phyloP scores from a whole-genome alignment of 2,797 vertebrate genomes.

The Melanotaenia nigrans region DNA sequence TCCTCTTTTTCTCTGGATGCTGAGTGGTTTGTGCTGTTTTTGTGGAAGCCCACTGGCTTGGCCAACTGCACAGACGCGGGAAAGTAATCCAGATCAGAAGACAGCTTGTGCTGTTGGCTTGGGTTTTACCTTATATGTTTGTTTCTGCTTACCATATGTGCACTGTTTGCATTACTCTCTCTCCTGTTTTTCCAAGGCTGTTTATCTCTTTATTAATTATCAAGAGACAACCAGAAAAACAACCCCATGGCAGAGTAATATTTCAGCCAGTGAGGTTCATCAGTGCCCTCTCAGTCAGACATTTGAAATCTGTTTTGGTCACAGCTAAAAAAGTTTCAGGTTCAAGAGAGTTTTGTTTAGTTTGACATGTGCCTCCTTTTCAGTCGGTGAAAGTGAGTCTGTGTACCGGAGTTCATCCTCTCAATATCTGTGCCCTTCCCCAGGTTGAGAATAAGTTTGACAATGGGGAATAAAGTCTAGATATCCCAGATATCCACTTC shows the following conservation, averaged over 20 bases:
- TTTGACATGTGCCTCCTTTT: conserved; percentile 40
- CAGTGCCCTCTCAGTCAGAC: conserved; percentile 11
- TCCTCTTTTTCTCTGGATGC: conserved; percentile 76
- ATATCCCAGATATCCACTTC: conserved; percentile 84
- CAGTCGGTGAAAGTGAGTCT: conserved; percentile 53
- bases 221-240: conserved; percentile 21
- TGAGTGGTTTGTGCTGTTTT: conserved; percentile 56
- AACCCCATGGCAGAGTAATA: background rate
- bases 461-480: conserved; percentile 68
- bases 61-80: conserved; percentile 29
- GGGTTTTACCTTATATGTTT: conserved; percentile 41
- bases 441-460: conserved; percentile 54
- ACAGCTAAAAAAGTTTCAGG: conserved; percentile 30
- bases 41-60: conserved; percentile 48
- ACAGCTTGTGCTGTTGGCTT: conserved; percentile 49
- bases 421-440: conserved; percentile 59
- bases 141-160: conserved; percentile 61
- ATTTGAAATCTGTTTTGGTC: conserved; percentile 43
- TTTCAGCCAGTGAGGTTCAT: conserved; percentile 8
- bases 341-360: conserved; percentile 39
- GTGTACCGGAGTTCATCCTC: conserved; percentile 30
- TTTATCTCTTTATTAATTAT: conserved; percentile 34
- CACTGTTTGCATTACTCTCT: conserved; percentile 30
- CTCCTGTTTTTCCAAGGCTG: conserved; percentile 11
- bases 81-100: conserved; percentile 51